A percentile compares a stretch with the other conserved stretches of the same genome.
Evolutionary conservation across 2,888 invertebrate genomes (phyloP).

Genomic region (Liopterus haemorrhoidalis): DNA sequence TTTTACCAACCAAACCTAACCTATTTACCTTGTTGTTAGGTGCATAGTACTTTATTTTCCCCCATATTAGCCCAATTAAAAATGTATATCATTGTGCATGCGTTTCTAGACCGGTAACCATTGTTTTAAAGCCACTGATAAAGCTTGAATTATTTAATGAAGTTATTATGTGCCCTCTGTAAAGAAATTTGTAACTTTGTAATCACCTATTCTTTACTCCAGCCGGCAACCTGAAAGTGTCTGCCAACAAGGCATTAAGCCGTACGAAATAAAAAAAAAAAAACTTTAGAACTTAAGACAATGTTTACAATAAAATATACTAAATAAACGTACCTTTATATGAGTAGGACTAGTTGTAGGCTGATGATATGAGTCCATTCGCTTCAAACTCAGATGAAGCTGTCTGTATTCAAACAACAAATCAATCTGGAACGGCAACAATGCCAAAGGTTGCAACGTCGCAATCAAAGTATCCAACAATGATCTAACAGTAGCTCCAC

Average conservation of each 20-base stretch:
- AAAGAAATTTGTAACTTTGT: no score
- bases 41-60: no score
- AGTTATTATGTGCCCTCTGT: constrained; percentile 34
- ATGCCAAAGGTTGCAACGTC: constrained; percentile 71
- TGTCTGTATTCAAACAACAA: constrained; percentile 72
- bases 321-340: constrained; percentile 34
- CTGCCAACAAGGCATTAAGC: constrained; percentile 3
- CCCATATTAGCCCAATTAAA: no score
- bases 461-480: constrained; percentile 69
- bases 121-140: no score
- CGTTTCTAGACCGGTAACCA: no score
- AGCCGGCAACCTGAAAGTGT: no score
- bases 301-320: background rate
- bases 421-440: constrained; percentile 75
- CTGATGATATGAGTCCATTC: constrained; percentile 50
- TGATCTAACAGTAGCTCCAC: constrained; percentile 54
- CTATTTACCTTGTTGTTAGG: no score
- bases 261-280: background rate
- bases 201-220: no score
- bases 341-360: constrained; percentile 42
- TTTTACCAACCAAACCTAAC: no score
- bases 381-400: constrained; percentile 68
- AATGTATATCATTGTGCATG: no score
- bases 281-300: background rate
- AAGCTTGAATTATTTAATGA: constrained; percentile 28